Evolutionary conservation across 2,888 invertebrate species (phyloP), one percentile per base, ranked within the genome.

Genomic region (Eumerus sabulonum): DNA sequence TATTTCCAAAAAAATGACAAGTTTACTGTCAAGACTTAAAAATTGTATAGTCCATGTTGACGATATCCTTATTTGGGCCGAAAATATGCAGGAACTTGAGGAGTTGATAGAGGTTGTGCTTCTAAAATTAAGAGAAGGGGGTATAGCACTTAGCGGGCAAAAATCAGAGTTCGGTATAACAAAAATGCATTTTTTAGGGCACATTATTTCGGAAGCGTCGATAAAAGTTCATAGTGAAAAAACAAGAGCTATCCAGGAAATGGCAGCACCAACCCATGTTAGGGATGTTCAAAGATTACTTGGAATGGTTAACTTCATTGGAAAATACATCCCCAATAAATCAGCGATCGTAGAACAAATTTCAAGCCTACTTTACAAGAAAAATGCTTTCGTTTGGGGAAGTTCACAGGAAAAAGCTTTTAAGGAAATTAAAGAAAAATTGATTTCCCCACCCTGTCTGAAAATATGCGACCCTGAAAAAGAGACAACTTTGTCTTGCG

Each of bases 361-460:
- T 44, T 27, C 44, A 44, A 56, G 44, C 27, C n/a, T 27, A 45
- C 44, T 56, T 12, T 44, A 44, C 44, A 56, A 42, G 40, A 44
- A 44, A 56, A 56, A 56, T 56, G 27, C 56, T 42, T 56, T 56
- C 27, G 44, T 56, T 56, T 56, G 13, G 18, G 44, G 44, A 44
- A 56, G 17, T 42, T 3, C 56, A 7, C 44, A 56, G 19, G 42
- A 42, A 13, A 56, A 56, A 1, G 42, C 53, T 38, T 53, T 53
- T 40, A 38, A 14, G 11, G 19, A 56, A 42, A 42, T 56, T 44
- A 56, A 56, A 56, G 19, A 44, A 19, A 44, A 42, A 27, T 44
- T 56, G 19, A 56, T 42, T 27, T 56, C 56, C 3, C 56, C 42
- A 12, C 56, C 56, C 40, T 18, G 17, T 50, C 17, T 50, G 18